Evolutionary conservation across 2,888 invertebrate species (phyloP).

Genomic region (Mongoloraphidia duomilia): DNA sequence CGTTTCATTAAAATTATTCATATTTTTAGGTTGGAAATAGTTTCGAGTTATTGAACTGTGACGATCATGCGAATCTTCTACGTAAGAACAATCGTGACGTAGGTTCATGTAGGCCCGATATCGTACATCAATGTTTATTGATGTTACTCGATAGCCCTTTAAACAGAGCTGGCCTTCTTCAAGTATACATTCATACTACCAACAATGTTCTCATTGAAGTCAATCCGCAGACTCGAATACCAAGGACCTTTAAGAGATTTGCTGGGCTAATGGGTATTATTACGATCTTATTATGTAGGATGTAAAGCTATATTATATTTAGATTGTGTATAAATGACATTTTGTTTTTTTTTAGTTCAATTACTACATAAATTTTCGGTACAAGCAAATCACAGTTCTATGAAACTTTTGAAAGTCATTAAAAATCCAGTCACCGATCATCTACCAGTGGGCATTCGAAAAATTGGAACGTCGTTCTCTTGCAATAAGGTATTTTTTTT

Average conservation of each 20-base stretch:
- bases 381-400: constrained; percentile 75
- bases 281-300: background rate
- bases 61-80: constrained; percentile 75
- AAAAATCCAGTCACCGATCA: constrained; percentile 93
- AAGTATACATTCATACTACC: constrained; percentile 85
- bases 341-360: constrained; percentile 58
- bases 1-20: background rate
- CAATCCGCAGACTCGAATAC: constrained; percentile 93
- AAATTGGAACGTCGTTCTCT: constrained; percentile 81
- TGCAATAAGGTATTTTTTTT: constrained; percentile 42
- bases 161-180: constrained; percentile 89
- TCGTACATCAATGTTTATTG: constrained; percentile 90
- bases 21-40: constrained; percentile 60
- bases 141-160: constrained; percentile 97
- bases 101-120: constrained; percentile 86
- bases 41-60: constrained; percentile 87
- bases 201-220: constrained; percentile 90
- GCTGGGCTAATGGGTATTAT: constrained; percentile 84
- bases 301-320: background rate
- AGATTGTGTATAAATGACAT: background rate
- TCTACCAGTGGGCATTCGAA: constrained; percentile 85
- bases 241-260: constrained; percentile 92
- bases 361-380: constrained; percentile 88
- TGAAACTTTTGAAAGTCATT: constrained; percentile 86
- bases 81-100: constrained; percentile 78